Base-by-base conservation (phyloP, 64 coral and sea anemone genomes). In the Hydrozoanthus tunicans region DNA sequence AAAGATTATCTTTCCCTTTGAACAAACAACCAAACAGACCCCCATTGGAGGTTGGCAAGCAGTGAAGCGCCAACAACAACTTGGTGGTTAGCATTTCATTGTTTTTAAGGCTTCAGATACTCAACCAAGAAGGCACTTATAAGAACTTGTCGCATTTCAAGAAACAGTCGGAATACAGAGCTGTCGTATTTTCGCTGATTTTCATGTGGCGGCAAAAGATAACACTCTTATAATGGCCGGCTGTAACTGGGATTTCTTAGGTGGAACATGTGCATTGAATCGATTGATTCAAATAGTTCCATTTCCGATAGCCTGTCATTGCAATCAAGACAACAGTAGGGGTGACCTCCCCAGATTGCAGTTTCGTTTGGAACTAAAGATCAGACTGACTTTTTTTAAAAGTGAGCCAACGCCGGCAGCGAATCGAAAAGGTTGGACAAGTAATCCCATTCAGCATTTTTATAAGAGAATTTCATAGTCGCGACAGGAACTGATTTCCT, bases 11-110 rank as follows among this genome's bases (percentile, higher is more conserved):
- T 58, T 58, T 52, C 51, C 58, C 53, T 57, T 79, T 56, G 23
- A 55, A 79, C 32, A 43, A 79, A 79, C 77, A 17, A 79, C 77
- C 54, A 20, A 79, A 79, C 17, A 54, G 77, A 79, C 77, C 77
- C 77, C 77, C 77, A 79, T 79, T 79, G 15, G 77, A 79, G 15
- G 56, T 79, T 79, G 77, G 77, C 77, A 7, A 79, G 55, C 5
- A 77, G 13, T 51, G 54, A 55, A 2, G 77, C 23, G 53, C 53
- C 11, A 79, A 79, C 20, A n/a, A 79, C 6, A 79, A 23, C 77
- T 79, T 72, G 4, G 23, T 14, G 32, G 69, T 72, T 72, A 43
- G 32, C 32, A 43, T 43, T 43, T 43, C 32, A 43, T 13, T 53
- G 5, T 15, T 78, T 9, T 51, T 1, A 56, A 13, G 75, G 51